Percentiles rank a stretch among this genome's conserved stretches.
Evolutionary conservation across 92 coral and sea anemone species (phyloP).

Genomic region (Epizoanthus stellaris): DNA sequence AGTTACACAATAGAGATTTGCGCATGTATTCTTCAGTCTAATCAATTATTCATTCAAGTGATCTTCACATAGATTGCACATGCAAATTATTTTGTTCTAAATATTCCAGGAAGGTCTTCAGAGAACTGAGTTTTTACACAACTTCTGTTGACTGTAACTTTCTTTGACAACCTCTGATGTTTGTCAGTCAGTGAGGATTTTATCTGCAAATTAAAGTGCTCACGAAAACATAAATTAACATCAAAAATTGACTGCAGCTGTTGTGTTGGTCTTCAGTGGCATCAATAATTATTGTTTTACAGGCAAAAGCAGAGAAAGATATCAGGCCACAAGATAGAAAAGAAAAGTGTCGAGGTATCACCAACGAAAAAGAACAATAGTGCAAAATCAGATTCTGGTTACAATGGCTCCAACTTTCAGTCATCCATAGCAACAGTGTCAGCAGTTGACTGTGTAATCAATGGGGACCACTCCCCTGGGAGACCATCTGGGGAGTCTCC

Average conservation of each 20-base stretch:
- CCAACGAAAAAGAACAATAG: conserved; percentile 41
- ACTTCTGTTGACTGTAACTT: too few relatives aligned
- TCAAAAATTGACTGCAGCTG: too few relatives aligned
- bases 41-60: too few relatives aligned
- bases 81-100: neutral
- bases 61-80: neutral
- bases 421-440: conserved; percentile 82
- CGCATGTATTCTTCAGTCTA: too few relatives aligned
- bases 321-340: conserved; percentile 43
- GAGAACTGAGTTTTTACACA: too few relatives aligned
- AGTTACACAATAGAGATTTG: too few relatives aligned
- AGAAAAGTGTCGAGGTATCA: conserved; percentile 45
- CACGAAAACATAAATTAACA: too few relatives aligned
- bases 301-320: conserved; percentile 85
- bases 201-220: too few relatives aligned
- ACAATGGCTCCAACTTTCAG: conserved; percentile 68
- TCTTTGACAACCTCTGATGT: too few relatives aligned
- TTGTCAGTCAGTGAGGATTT: too few relatives aligned
- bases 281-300: conserved; percentile 4
- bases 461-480: conserved; percentile 29
- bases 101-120: neutral
- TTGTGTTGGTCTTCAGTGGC: neutral
- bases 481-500: conserved; percentile 44
- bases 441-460: conserved; percentile 82
- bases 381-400: conserved; percentile 81